Base-by-base conservation (phyloP, 2,113 vertebrate genomes). In the Reinhardtius hippoglossoides region DNA sequence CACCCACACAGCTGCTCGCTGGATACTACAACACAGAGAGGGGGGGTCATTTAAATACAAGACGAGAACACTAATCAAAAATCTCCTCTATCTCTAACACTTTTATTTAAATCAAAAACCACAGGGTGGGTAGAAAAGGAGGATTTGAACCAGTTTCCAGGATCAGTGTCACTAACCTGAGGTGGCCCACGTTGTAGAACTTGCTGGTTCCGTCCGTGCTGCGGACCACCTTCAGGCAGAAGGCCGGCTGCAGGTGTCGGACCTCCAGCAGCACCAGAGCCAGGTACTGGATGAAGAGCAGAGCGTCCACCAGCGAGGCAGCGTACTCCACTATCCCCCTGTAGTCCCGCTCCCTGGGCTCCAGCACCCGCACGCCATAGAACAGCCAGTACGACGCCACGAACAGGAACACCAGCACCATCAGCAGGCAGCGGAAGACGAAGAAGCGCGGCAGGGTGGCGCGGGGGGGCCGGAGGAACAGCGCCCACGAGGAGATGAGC, bases 1-100 rank as follows among this genome's bases (percentile, higher is more conserved):
- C 87, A 99, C 95, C 97, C 97, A 99, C 71, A 98, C 95, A 0
- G 97, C 96, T 0, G 97, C 97, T 3, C 97, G 94, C 93, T 99
- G 97, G 93, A 99, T 98, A 86, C 98, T 99, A 13, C 86, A 44
- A 81, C 54, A 82, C 67, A 88, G 9, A 23, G 52, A 9, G 35
- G 31, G 1, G 27, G 31, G 31, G 27, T 0, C 27, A 27, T 27
- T 27, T 27, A 5, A 27, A 27, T 27, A 27, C 27, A 27, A 27
- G 5, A 27, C 27, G 6, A 27, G 5, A 27, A 27, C 27, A 27
- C 27, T 27, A 27, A 27, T 27, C 27, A 27, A 27, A 27, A 27
- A 27, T 27, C 27, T 27, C 31, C 31, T 31, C 5, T 31, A 31
- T 31, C 31, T 31, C 31, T 7, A 31, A 31, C 31, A 7, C 31